Percentiles rank a stretch among this genome's conserved stretches.
phyloP scores from a whole-genome alignment of 2,113 vertebrate genomes.

The Lepidothrix coronata region DNA sequence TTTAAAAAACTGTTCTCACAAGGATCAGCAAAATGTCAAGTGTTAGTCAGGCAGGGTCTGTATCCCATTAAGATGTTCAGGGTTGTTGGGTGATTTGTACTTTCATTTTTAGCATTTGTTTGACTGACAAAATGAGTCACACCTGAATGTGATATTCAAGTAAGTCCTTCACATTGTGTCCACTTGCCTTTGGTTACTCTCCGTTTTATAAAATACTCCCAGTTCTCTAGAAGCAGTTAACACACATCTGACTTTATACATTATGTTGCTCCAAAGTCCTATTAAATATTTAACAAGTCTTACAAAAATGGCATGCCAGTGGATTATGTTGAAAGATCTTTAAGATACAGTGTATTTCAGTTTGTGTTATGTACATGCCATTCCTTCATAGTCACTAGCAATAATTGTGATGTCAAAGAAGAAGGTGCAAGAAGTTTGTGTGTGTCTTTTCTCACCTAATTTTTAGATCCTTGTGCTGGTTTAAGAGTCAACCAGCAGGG shows the following conservation, averaged over 20 bases:
- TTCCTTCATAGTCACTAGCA: neutral
- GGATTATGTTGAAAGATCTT: constrained; percentile 23
- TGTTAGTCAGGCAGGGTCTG: neutral
- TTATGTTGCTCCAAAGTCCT: neutral
- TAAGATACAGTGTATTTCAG: neutral
- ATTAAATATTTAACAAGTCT: constrained; percentile 60
- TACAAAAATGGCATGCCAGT: constrained; percentile 48
- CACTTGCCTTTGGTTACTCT: constrained; percentile 50
- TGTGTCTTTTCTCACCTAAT: neutral
- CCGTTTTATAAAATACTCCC: constrained; percentile 58
- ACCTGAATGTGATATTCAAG: neutral
- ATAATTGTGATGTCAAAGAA: neutral
- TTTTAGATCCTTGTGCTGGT: neutral
- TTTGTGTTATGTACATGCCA: neutral
- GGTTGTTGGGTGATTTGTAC: neutral
- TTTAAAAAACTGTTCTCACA: neutral
- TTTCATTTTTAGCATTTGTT: neutral
- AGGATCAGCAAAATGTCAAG: neutral
- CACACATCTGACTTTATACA: constrained; percentile 17
- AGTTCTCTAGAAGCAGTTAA: constrained; percentile 41
- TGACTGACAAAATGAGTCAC: neutral
- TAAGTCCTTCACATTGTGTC: constrained; percentile 11
- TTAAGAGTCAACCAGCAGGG: no score
- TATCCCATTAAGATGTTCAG: neutral
- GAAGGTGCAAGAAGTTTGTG: neutral